phyloP scores from a whole-genome alignment of 2,113 vertebrate species.

The Sinocyclocheilus rhinocerous region DNA sequence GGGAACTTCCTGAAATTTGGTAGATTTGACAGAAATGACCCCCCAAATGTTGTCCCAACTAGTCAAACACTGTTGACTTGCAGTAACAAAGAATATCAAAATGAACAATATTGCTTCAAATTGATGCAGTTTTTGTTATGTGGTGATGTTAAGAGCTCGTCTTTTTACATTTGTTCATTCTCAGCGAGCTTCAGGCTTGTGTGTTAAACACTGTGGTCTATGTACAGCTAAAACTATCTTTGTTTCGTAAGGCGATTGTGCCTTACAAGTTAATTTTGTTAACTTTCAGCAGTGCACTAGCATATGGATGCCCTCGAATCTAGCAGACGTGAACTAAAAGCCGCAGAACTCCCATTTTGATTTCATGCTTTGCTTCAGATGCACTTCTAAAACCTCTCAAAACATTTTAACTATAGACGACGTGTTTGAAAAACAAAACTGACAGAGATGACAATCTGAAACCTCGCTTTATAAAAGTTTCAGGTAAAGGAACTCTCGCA shows the following conservation, averaged over 20 bases:
- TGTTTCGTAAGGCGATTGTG: background rate
- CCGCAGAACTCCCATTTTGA: conserved; percentile 9
- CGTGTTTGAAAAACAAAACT: conserved; percentile 43
- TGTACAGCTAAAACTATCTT: background rate
- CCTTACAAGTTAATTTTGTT: background rate
- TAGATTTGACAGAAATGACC: too few species aligned
- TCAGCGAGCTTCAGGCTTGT: background rate
- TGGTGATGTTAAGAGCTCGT: too few species aligned
- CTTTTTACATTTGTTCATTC: too few species aligned
- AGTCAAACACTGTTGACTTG: too few species aligned
- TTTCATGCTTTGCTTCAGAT: conserved; percentile 8
- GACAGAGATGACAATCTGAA: conserved; percentile 54
- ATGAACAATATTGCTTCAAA: too few species aligned
- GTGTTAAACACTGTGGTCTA: background rate
- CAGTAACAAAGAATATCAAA: too few species aligned
- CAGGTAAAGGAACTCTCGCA: conserved; percentile 46
- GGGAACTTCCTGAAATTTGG: too few species aligned
- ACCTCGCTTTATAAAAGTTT: conserved; percentile 53
- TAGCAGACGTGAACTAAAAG: conserved; percentile 12
- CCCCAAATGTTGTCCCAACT: too few species aligned
- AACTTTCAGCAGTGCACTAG: background rate
- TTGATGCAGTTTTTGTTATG: too few species aligned
- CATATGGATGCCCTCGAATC: background rate
- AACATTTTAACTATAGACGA: conserved; percentile 37
- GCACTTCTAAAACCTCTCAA: conserved; percentile 10